These are phyloP conservation scores for Drosophila parvula DNA, from an alignment of 1,140 invertebrate species.

Conservation along the genomic window DNA sequence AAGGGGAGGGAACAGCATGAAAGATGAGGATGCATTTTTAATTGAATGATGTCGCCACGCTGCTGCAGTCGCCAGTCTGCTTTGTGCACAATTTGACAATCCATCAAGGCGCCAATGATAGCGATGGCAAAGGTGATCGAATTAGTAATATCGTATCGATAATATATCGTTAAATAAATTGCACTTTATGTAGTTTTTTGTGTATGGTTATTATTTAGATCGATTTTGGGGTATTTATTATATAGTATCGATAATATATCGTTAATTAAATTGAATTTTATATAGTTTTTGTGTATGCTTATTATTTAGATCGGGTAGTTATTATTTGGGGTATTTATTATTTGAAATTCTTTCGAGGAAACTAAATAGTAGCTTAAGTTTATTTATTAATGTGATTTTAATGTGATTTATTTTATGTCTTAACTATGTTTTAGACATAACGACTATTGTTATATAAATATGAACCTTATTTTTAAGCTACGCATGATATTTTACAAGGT, in stretches of 20 bases:
- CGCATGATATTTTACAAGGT: too few relatives aligned
- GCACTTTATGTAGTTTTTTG: neutral
- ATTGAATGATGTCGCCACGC: slow-evolving; percentile 41
- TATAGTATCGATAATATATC: too few relatives aligned
- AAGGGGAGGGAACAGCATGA: neutral
- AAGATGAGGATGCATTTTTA: slow-evolving; percentile 38
- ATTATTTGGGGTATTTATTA: neutral
- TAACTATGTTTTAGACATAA: too few relatives aligned
- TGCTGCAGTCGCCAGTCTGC: slow-evolving; percentile 19
- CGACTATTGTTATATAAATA: too few relatives aligned
- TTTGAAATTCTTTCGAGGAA: too few relatives aligned
- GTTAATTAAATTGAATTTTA: neutral
- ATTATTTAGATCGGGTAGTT: neutral
- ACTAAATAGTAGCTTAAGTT: too few relatives aligned
- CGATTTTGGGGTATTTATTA: too few relatives aligned
- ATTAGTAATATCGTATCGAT: neutral
- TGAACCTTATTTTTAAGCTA: too few relatives aligned
- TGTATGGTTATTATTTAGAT: neutral
- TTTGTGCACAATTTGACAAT: slow-evolving; percentile 34
- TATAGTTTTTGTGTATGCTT: neutral
- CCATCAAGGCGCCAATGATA: slow-evolving; percentile 34
- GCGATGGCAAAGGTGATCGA: neutral
- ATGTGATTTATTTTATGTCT: too few relatives aligned
- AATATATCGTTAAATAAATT: neutral
- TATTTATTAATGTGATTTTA: too few relatives aligned